A percentile compares a stretch with the other conserved stretches of the same genome.
These are phyloP conservation scores for Syngnathus floridae DNA, from an alignment of 2,113 vertebrate genomes.

Conservation along the genomic window DNA sequence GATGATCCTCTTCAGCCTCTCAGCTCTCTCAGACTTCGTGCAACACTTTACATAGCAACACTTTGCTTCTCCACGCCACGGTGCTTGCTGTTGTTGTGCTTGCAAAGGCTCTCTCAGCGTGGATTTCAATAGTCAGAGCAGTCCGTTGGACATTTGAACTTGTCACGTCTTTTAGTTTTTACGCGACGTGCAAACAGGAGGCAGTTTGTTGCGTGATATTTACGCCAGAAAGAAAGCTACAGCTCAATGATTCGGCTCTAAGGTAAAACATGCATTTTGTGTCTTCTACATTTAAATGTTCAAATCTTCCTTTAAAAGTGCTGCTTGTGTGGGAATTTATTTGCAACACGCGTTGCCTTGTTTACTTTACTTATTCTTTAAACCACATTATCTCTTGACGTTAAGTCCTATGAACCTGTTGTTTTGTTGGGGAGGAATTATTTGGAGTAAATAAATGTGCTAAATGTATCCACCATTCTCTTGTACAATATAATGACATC, in stretches of 20 bases:
- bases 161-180: background rate
- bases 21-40: constrained; percentile 39
- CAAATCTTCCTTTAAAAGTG: background rate
- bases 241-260: constrained; percentile 28
- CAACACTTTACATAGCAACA: constrained; percentile 54
- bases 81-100: constrained; percentile 16
- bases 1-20: constrained; percentile 20
- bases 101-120: constrained; percentile 39
- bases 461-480: background rate
- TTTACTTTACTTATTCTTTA: background rate
- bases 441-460: background rate
- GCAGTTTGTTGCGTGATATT: constrained; percentile 14
- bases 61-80: constrained; percentile 23
- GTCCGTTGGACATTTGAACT: background rate
- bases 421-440: background rate
- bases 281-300: background rate
- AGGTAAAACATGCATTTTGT: constrained; percentile 53
- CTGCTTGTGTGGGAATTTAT: background rate
- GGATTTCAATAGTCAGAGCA: constrained; percentile 27
- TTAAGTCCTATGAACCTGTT: background rate
- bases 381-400: background rate
- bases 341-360: background rate
- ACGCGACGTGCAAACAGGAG: background rate
- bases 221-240: constrained; percentile 17
- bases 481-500: background rate